These are phyloP conservation scores for Thunnus maccoyii DNA, from an alignment of 2,113 vertebrate genomes.

Conservation along the genomic window DNA sequence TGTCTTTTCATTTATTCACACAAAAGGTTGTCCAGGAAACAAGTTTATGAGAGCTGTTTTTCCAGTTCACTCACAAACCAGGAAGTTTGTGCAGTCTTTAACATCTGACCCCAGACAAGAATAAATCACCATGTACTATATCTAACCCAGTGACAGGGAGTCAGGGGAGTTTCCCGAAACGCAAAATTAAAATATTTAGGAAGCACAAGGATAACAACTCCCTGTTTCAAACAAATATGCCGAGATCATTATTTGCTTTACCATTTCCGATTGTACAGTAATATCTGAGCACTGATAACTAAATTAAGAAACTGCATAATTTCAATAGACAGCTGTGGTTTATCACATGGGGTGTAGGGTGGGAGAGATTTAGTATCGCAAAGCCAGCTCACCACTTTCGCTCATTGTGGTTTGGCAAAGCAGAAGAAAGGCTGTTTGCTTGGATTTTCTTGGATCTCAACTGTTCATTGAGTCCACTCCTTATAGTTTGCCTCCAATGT, in stretches of 20 bases:
- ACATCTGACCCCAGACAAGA: conserved; percentile 70
- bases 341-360: not conserved
- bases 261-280: conserved; percentile 8
- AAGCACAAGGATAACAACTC: conserved; percentile 58
- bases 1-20: conserved; percentile 1
- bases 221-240: conserved; percentile 35
- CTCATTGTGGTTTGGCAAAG: conserved; percentile 21
- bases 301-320: not conserved
- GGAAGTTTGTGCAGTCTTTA: conserved; percentile 73
- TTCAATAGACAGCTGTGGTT: conserved; percentile 21
- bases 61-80: conserved; percentile 58
- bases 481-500: not conserved
- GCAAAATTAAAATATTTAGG: conserved; percentile 64
- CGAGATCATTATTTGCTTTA: conserved; percentile 24
- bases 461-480: not conserved
- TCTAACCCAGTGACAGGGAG: conserved; percentile 64
- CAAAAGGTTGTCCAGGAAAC: conserved; percentile 26
- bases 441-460: not conserved
- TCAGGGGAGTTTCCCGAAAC: conserved; percentile 66
- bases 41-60: conserved; percentile 29
- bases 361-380: conserved; percentile 5
- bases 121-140: conserved; percentile 66
- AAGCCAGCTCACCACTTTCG: conserved; percentile 19
- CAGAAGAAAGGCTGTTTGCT: not conserved
- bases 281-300: conserved; percentile 11